Evolutionary conservation across 2,113 vertebrate species (phyloP).

Genomic region (Corvus cornix): DNA sequence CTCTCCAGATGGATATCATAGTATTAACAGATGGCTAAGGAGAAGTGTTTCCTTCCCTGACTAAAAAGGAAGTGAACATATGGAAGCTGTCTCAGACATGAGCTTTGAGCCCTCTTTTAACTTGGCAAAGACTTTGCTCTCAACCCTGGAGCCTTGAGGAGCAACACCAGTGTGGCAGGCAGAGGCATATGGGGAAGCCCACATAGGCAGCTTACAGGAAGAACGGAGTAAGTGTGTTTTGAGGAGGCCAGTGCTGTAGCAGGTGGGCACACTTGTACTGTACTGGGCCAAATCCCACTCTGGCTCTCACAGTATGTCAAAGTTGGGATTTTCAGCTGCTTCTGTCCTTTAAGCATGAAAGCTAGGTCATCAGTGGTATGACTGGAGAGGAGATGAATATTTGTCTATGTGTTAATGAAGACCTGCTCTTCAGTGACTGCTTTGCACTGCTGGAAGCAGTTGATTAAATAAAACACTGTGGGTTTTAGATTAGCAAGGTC

Average conservation of each 20-base stretch:
- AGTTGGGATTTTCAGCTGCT: not conserved
- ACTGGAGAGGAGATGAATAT: not conserved
- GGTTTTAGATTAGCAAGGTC: not conserved
- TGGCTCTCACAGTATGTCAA: not conserved
- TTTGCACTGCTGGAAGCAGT: not conserved
- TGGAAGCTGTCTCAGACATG: not conserved
- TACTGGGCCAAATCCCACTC: not conserved
- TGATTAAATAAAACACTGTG: not conserved
- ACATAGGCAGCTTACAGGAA: not conserved
- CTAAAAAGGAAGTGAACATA: not conserved
- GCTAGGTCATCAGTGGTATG: not conserved
- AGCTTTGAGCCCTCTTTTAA: not conserved
- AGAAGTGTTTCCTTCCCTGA: not conserved
- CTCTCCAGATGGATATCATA: not conserved
- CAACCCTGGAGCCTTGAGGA: not conserved
- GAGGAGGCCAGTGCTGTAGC: not conserved
- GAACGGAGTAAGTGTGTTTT: not conserved
- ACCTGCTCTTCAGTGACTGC: not conserved
- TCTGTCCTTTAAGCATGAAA: not conserved
- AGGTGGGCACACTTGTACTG: not conserved
- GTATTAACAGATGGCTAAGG: not conserved
- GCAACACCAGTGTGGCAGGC: not conserved
- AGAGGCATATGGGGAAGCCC: not conserved
- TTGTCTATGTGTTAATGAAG: not conserved
- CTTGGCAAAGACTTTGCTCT: not conserved